phyloP scores from a whole-genome alignment of 1,140 invertebrate genomes.

The Macrostomum lignano region DNA sequence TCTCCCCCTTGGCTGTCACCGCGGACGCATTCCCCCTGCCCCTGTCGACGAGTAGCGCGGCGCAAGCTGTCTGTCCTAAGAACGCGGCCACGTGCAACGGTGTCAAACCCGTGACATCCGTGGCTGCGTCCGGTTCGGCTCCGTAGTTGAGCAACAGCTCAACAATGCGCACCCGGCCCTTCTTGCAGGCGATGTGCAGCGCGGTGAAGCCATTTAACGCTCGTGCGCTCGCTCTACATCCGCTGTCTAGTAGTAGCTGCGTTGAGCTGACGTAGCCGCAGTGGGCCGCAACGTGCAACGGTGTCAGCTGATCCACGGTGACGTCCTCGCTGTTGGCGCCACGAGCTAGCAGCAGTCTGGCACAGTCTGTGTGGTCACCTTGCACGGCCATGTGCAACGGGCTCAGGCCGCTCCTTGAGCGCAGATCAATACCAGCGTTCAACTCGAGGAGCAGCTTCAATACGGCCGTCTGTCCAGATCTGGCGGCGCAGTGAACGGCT shows the following conservation, averaged over 20 bases:
- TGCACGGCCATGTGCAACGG: constrained; percentile 91
- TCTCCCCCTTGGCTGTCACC: constrained; percentile 95
- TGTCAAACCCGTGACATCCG: constrained; percentile 82
- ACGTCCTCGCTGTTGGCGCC: constrained; percentile 76
- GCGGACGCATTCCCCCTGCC: constrained; percentile 86
- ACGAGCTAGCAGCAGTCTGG: constrained; percentile 57
- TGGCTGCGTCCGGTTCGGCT: constrained; percentile 44
- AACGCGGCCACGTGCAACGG: constrained; percentile 62
- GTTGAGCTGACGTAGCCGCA: constrained; percentile 70
- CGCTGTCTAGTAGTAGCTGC: constrained; percentile 73
- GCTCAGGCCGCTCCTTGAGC: constrained; percentile 72
- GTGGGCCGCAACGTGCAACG: constrained; percentile 72
- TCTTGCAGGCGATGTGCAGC: constrained; percentile 62
- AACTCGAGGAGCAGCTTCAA: constrained; percentile 59
- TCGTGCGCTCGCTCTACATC: constrained; percentile 63
- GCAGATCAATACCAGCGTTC: constrained; percentile 32
- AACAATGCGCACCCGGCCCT: constrained; percentile 80
- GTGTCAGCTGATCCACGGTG: constrained; percentile 74
- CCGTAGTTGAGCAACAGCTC: constrained; percentile 68
- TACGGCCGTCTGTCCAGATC: constrained; percentile 81
- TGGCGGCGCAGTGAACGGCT: constrained; percentile 75
- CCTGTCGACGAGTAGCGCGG: constrained; percentile 70
- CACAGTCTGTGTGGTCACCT: constrained; percentile 84
- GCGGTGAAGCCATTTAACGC: constrained; percentile 81
- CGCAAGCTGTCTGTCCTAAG: constrained; percentile 88